Evolutionary conservation across 2,888 invertebrate genomes (phyloP), one percentile per base, ranked within the genome.

Genomic region (Caenorhabditis virilis): DNA sequence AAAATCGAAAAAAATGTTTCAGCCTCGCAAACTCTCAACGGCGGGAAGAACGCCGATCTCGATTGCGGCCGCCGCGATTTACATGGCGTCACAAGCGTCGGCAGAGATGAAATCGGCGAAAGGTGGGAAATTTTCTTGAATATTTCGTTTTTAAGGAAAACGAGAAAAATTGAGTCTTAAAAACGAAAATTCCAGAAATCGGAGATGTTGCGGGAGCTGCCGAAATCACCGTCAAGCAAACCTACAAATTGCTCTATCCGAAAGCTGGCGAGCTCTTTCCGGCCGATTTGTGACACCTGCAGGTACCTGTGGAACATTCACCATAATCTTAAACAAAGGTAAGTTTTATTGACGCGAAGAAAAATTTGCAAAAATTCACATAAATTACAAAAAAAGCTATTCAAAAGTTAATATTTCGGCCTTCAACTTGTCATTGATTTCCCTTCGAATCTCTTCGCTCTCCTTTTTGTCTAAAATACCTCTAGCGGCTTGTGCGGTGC

Each of bases 171-270:
- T 36, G 13, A 15, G 5, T 7, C n/a, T n/a, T n/a, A n/a, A n/a
- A n/a, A n/a, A n/a, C n/a, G n/a, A n/a, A n/a, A n/a, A n/a, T 36
- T 36, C 42, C 79, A 87, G 97, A 98, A 86, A 97, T 98, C 76
- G 95, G 95, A 0, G 95, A 97, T 82, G 93, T 95, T 76, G 95
- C 97, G 33, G 97, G 97, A 35, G 95, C 95, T 0, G 97, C 97
- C 3, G 97, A 98, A 84, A 95, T 94, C n/a, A 98, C 98, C 1
- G 95, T 98, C 75, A 87, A 94, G 26, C 95, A 95, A 84, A 93
- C 95, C 0, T 98, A 97, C 86, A 95, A 95, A 84, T 88, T 93
- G 35, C 94, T 98, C 93, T 92, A 93, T 84, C 94, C 95, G 1
- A 61, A 59, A 25, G 97, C 95, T 0, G 89, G 88, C 1, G 90